Percentiles rank a stretch among this genome's conserved stretches.
Evolutionary conservation across 2,888 invertebrate genomes (phyloP).

Genomic region (Macrophya alboannulata): DNA sequence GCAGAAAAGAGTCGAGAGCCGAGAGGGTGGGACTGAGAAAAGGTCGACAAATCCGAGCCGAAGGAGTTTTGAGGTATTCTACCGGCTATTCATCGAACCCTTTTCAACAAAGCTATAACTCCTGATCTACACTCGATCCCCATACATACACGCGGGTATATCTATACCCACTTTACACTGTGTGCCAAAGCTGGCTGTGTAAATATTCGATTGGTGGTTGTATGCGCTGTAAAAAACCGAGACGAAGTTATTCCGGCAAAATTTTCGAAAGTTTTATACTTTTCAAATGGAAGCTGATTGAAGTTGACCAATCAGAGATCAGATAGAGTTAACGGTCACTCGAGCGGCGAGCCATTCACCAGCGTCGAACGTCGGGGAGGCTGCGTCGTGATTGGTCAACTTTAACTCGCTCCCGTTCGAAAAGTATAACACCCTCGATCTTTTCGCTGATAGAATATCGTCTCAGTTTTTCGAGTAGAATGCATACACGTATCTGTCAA

Average conservation of each 20-base stretch:
- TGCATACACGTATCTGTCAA: background rate
- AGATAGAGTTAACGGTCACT: background rate
- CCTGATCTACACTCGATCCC: conserved; percentile 6
- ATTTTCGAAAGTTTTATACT: background rate
- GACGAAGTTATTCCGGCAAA: background rate
- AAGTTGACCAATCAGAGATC: background rate
- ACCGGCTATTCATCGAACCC: conserved; percentile 17
- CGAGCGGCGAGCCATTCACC: background rate
- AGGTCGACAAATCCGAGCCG: background rate
- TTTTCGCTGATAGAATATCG: background rate
- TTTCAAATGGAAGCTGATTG: background rate
- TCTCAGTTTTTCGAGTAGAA: background rate
- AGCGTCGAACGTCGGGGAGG: background rate
- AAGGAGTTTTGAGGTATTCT: conserved; percentile 11
- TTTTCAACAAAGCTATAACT: conserved; percentile 39
- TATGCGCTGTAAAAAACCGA: background rate
- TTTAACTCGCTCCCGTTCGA: background rate
- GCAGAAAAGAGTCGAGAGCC: background rate
- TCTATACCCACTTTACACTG: background rate
- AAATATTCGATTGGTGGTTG: background rate
- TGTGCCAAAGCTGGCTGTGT: background rate
- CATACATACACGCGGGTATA: background rate
- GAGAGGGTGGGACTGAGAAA: background rate
- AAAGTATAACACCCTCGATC: background rate
- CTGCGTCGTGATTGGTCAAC: background rate